Evolutionary conservation across 2,888 invertebrate species (phyloP).

Genomic region (Acleris emargana): DNA sequence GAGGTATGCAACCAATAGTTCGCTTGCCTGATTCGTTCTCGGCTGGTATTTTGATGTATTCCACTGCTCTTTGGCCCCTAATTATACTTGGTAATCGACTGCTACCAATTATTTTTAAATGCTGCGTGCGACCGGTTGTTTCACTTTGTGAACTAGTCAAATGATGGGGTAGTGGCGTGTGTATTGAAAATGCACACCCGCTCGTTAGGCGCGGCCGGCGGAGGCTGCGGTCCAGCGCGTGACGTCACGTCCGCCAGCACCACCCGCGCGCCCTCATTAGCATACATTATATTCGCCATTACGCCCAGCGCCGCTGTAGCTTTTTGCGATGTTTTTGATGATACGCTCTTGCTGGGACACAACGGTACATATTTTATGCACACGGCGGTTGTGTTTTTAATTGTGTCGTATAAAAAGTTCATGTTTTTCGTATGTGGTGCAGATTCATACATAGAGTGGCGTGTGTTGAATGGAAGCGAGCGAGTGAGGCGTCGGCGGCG

Average conservation of each 20-base stretch:
- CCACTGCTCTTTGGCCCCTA: slow-evolving; percentile 33
- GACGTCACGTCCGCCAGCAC: slow-evolving; percentile 75
- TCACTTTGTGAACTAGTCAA: slow-evolving; percentile 36
- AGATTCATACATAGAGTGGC: slow-evolving; percentile 1
- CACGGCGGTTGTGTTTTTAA: slow-evolving; percentile 25
- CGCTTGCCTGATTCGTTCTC: no score
- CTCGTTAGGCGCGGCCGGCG: slow-evolving; percentile 71
- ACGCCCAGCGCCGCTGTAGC: slow-evolving; percentile 69
- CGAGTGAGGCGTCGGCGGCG: slow-evolving; percentile 31
- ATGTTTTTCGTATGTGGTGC: slow-evolving; percentile 7
- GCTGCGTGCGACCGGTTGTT: slow-evolving; percentile 22
- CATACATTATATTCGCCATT: slow-evolving; percentile 81
- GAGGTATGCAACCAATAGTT: no score
- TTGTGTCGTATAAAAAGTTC: slow-evolving; percentile 26
- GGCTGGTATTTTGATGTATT: slow-evolving; percentile 70
- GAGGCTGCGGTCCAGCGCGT: slow-evolving; percentile 77
- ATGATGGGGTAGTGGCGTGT: slow-evolving; percentile 49
- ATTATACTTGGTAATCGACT: slow-evolving; percentile 31
- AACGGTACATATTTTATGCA: slow-evolving; percentile 47
- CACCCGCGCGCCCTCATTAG: slow-evolving; percentile 76
- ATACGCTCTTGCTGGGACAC: slow-evolving; percentile 55
- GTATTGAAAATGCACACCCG: slow-evolving; percentile 76
- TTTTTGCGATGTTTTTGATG: slow-evolving; percentile 72
- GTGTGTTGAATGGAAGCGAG: slow-evolving; percentile 14
- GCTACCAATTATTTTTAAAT: slow-evolving; percentile 22